Conservation (phyloP, 2,797 vertebrate genomes). For the Sternotherus odoratus region DNA sequence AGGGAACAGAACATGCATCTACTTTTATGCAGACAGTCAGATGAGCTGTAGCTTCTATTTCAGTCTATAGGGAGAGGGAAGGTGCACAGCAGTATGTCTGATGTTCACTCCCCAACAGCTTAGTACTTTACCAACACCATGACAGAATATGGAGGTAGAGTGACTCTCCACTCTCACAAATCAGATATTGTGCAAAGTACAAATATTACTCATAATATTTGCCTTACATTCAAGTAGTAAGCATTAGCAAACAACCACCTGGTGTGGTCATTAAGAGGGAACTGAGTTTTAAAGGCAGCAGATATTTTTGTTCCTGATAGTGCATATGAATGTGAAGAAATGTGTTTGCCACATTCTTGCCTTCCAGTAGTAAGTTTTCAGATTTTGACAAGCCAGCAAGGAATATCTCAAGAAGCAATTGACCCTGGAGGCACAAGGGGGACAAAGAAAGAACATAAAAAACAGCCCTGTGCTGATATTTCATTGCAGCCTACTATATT, state of each 20-base stretch:
- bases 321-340: neutral
- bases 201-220: neutral
- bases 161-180: neutral
- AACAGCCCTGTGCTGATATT: neutral
- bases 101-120: neutral
- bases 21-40: neutral
- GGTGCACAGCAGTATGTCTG: too few species aligned
- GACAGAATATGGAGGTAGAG: neutral
- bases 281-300: neutral
- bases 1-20: neutral
- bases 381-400: slow-evolving; percentile 2
- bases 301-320: neutral
- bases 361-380: neutral
- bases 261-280: neutral
- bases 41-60: neutral
- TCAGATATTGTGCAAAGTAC: neutral
- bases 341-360: neutral
- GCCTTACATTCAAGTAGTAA: neutral
- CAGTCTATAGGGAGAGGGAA: neutral
- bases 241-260: neutral
- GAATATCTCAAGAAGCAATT: neutral
- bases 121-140: neutral
- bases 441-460: neutral
- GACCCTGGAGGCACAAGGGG: neutral
- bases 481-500: neutral